A percentile compares a stretch with the other conserved stretches of the same genome.
phyloP scores from a whole-genome alignment of 2,113 vertebrate species.

The Osmerus mordax region DNA sequence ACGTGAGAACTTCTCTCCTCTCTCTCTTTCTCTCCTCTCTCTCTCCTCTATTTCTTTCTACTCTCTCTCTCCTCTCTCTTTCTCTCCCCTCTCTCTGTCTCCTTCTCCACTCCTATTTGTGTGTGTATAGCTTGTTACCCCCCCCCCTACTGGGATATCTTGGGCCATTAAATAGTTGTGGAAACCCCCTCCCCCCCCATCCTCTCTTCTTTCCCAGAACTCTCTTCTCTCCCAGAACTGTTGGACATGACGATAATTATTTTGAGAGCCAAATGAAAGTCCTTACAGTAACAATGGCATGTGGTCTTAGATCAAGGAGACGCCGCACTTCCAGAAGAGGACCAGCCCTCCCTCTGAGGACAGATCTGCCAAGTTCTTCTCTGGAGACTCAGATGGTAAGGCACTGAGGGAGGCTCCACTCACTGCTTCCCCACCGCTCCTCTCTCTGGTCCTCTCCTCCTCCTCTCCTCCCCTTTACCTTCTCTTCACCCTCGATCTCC shows the following conservation, averaged over 20 bases:
- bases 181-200: too few species aligned
- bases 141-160: too few species aligned
- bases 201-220: too few species aligned
- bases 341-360: constrained; percentile 74
- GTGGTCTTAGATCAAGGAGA: constrained; percentile 77
- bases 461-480: not conserved
- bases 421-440: too few species aligned
- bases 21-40: not conserved
- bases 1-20: constrained; percentile 56
- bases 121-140: too few species aligned
- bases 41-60: too few species aligned
- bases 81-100: not conserved
- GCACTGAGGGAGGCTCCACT: not conserved
- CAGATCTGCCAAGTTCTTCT: constrained; percentile 61
- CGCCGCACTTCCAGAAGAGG: constrained; percentile 81
- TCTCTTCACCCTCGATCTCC: not conserved
- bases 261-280: too few species aligned
- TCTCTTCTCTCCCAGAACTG: too few species aligned
- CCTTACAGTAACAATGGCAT: not conserved
- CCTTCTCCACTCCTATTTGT: too few species aligned
- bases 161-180: too few species aligned
- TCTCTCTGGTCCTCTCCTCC: not conserved
- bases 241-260: too few species aligned
- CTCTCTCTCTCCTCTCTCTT: not conserved
- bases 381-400: constrained; percentile 65